These are phyloP conservation scores for Gryon sp. DNA, from an alignment of 1,140 invertebrate genomes.

Conservation along the genomic window DNA sequence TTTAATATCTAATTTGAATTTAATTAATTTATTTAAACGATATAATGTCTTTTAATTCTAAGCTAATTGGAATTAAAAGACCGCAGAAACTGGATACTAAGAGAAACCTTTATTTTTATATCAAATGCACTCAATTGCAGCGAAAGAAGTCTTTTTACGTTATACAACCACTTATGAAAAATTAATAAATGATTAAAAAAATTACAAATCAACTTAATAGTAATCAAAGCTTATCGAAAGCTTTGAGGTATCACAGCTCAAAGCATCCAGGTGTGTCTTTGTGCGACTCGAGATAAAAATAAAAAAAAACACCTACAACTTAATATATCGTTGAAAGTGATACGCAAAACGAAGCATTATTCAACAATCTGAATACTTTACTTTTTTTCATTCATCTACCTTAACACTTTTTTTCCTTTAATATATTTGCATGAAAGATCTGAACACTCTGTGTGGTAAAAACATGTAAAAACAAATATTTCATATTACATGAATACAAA, in stretches of 20 bases:
- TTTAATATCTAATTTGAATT: neutral
- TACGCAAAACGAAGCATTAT: no score
- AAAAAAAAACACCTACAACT: neutral
- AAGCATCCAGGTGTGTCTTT: neutral
- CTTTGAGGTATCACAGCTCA: neutral
- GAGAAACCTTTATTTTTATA: constrained; percentile 7
- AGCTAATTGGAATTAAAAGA: constrained; percentile 12
- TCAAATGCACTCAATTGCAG: neutral
- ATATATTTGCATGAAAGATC: no score
- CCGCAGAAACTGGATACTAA: neutral
- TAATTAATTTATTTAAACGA: constrained; percentile 8
- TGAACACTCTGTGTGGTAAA: no score
- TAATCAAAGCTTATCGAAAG: constrained; percentile 10
- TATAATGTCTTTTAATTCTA: no score
- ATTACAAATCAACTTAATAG: neutral
- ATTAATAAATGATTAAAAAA: constrained; percentile 18
- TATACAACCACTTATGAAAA: constrained; percentile 3
- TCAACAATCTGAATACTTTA: no score
- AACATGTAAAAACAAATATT: no score
- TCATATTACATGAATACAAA: no score
- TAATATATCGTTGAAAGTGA: no score
- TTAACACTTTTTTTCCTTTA: no score
- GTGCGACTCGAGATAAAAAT: neutral
- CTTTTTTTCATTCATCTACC: no score
- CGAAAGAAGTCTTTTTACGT: neutral